Evolutionary conservation across 2,888 invertebrate genomes (phyloP).

Genomic region (Hirtodrosophila duncani): DNA sequence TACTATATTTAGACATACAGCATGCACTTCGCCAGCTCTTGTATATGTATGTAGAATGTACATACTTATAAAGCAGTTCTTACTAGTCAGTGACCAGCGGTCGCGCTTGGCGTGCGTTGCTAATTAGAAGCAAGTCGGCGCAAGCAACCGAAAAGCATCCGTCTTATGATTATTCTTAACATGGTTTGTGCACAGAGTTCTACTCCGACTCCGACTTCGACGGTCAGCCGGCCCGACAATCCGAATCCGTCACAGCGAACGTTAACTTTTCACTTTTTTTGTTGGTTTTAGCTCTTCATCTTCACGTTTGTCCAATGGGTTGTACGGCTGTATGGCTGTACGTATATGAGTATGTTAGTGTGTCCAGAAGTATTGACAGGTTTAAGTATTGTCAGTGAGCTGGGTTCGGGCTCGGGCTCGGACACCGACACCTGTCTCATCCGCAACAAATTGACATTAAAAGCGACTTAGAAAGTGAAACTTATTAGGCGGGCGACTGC

Average conservation of each 20-base stretch:
- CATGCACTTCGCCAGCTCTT: slow-evolving; percentile 11
- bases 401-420: too few species aligned
- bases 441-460: neutral
- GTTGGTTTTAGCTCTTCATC: too few species aligned
- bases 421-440: too few species aligned
- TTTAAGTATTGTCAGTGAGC: too few species aligned
- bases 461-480: neutral
- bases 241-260: too few species aligned
- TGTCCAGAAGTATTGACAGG: too few species aligned
- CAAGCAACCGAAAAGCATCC: slow-evolving; percentile 29
- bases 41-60: slow-evolving; percentile 20
- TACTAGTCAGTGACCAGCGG: slow-evolving; percentile 49
- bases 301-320: too few species aligned
- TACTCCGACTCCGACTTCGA: neutral
- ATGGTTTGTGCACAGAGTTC: slow-evolving; percentile 10
- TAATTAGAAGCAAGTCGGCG: slow-evolving; percentile 52
- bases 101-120: slow-evolving; percentile 46
- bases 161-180: slow-evolving; percentile 26
- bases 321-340: too few species aligned
- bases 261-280: too few species aligned
- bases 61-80: slow-evolving; percentile 21
- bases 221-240: too few species aligned
- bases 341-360: too few species aligned
- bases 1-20: slow-evolving; percentile 18
- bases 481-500: slow-evolving; percentile 1